Evolutionary conservation across 2,113 vertebrate genomes (phyloP), one percentile per base, ranked within the genome.

Genomic region (Gallinago paraguaiae): DNA sequence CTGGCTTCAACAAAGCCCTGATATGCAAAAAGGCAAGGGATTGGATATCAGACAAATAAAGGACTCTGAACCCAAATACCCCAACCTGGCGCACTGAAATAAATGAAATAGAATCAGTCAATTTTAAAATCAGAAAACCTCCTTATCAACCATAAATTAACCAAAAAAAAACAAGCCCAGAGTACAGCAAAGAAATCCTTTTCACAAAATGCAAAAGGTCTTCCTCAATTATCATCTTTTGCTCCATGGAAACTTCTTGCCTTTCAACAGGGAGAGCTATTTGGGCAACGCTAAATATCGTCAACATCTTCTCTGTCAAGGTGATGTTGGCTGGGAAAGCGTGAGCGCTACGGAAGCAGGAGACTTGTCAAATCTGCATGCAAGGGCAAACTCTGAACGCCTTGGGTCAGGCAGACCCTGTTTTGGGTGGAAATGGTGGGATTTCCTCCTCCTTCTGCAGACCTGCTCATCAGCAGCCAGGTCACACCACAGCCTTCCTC

Each of bases 1-100:
- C 85, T 90, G 79, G 56, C 53, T 95, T 94, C 85, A 93, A 65
- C 43, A 86, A 85, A 87, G n/a, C 13, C 10, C 68, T 51, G 59
- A 83, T 7, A 84, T 50, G 61, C 35, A 64, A 74, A 92, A 76
- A 82, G 43, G 77, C 81, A 78, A 82, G 50, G 82, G 53, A 78
- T 75, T 12, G 31, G 28, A 2, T 60, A 91, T 31, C 43, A 35
- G 24, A 46, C 22, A 87, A 72, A 95, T 60, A 79, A 72, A 63
- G 53, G 46, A 57, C 69, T 54, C 46, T 23, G 7, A 96, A 76
- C 59, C 27, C 56, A 75, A 83, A 59, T 9, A 74, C 6, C 19
- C 37, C 41, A 80, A 69, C 27, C 27, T 22, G 30, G 30, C 30
- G 68, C 8, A 5, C 7, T 54, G 53, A 54, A 17, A 54, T 30